Evolutionary conservation across 2,797 vertebrate species (phyloP), one percentile per base, ranked within the genome.

Genomic region (Pseudochirops corinnae): DNA sequence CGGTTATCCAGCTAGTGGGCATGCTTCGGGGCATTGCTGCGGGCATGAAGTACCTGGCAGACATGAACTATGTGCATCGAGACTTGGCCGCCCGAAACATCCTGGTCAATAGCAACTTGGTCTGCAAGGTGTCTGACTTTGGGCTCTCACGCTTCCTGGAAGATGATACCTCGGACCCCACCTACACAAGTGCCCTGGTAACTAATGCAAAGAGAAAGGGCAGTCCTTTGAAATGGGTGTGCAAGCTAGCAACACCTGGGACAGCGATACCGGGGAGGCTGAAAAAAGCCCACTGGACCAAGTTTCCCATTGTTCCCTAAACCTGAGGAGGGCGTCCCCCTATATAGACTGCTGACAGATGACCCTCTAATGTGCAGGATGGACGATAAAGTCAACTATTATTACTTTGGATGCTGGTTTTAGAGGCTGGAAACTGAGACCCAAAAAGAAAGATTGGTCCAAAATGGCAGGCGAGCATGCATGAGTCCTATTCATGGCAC

Each of bases 1-100:
- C 99, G 0, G 99, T 99, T 97, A 99, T 99, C 98, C 99, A 99
- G 98, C 98, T 99, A 98, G 99, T 99, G 97, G 99, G 99, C 18
- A 99, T 99, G 99, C 97, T 99, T 93, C 98, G 99, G 7, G 99
- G 99, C 98, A 99, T 99, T 0, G 99, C 99, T 0, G 99, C 99
- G 0, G 99, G 99, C 90, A 99, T 99, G 99, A 99, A 99, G 97
- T 99, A 99, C 98, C 98, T 99, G 97, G 99, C 99, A 0, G 99
- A 99, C 97, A 99, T 99, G 99, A 99, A 99, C 98, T 99, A 99
- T 0, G 99, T 99, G 74, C 99, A 99, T 96, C 99, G 99, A 0
- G 99, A 99, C 98, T 98, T 99, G 98, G 99, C 99, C 0, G 99
- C 99, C 0, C 98, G 99, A n/a, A 99, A 99, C 98, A 99, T 99